phyloP scores from a whole-genome alignment of 2,113 vertebrate genomes.

The Zosterops japonicus region DNA sequence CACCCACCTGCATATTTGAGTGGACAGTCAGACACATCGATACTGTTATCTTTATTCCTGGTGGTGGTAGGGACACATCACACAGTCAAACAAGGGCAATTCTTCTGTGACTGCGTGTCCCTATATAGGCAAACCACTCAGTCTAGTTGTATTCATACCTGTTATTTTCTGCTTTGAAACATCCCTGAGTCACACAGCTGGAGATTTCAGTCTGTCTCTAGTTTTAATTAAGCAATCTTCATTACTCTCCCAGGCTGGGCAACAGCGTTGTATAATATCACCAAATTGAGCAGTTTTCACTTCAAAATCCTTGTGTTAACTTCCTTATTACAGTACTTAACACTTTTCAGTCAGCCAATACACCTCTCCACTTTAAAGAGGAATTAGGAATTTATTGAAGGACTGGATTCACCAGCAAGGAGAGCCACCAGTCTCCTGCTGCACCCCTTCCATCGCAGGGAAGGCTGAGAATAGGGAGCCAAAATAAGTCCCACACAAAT shows the following conservation, averaged over 20 bases:
- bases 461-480: neutral
- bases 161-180: neutral
- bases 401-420: neutral
- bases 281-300: neutral
- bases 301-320: neutral
- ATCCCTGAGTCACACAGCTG: neutral
- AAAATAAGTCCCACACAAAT: neutral
- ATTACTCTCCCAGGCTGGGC: neutral
- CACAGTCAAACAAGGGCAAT: neutral
- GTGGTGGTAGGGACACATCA: neutral
- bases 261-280: neutral
- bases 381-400: neutral
- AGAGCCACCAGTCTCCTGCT: neutral
- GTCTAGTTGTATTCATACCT: neutral
- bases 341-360: neutral
- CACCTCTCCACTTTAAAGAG: neutral
- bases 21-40: neutral
- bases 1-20: neutral
- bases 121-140: neutral
- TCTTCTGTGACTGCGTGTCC: neutral
- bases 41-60: neutral
- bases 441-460: fast-evolving
- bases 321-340: neutral
- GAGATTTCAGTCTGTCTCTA: neutral
- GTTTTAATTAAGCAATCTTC: neutral